Evolutionary conservation across 1,140 invertebrate genomes (phyloP).

Genomic region (Diploscapter pachys): DNA sequence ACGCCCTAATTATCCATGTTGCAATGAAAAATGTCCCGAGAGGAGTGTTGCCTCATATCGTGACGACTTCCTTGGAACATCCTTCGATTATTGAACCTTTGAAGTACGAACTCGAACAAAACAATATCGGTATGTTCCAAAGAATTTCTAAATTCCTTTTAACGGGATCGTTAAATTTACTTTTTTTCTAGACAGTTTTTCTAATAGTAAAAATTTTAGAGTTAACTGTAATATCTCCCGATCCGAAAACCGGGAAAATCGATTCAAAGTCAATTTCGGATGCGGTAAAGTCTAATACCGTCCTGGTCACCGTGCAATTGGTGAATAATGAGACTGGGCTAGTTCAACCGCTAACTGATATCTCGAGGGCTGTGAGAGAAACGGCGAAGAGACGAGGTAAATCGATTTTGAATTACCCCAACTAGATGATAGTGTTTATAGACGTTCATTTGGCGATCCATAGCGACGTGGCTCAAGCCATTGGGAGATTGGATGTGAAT

Average conservation of each 20-base stretch:
- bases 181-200: constrained; percentile 3
- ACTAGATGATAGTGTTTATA: neutral
- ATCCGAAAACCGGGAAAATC: constrained; percentile 60
- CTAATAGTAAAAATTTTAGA: neutral
- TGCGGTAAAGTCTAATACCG: constrained; percentile 62
- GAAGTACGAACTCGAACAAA: constrained; percentile 4
- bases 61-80: constrained; percentile 68
- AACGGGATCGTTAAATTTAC: neutral
- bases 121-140: constrained; percentile 21
- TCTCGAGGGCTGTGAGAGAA: constrained; percentile 5
- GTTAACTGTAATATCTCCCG: neutral
- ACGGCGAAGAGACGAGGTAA: neutral
- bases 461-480: constrained; percentile 67
- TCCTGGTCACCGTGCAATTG: constrained; percentile 67
- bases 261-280: constrained; percentile 60
- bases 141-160: neutral
- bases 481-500: constrained; percentile 67
- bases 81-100: constrained; percentile 62
- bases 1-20: constrained; percentile 38
- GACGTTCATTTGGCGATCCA: constrained; percentile 22
- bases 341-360: constrained; percentile 30
- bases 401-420: no score
- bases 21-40: constrained; percentile 57
- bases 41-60: constrained; percentile 53
- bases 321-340: constrained; percentile 71